phyloP scores from a whole-genome alignment of 2,888 invertebrate species.

The Lycaena phlaeas region DNA sequence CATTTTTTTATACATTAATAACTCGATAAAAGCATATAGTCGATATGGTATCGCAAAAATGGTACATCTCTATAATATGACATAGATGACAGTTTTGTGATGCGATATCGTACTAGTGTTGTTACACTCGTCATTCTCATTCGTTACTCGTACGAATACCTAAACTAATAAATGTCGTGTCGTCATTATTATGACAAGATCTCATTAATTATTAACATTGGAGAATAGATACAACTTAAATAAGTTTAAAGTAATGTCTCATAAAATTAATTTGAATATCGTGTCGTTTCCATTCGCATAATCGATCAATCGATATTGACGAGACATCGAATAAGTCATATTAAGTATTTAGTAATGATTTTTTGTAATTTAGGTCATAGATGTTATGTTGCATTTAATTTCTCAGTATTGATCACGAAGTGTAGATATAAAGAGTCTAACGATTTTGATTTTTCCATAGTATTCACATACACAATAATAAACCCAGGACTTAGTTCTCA shows the following conservation, averaged over 20 bases:
- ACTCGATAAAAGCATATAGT: no score
- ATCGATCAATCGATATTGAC: neutral
- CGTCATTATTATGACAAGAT: constrained; percentile 34
- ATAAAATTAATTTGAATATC: neutral
- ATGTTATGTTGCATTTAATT: constrained; percentile 10
- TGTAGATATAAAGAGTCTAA: no score
- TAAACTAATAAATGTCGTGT: neutral
- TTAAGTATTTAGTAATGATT: neutral
- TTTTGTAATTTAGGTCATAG: neutral
- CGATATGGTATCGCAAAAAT: neutral
- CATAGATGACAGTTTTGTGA: neutral
- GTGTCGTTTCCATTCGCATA: neutral
- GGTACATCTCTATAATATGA: neutral
- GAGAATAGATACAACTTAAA: constrained; percentile 2
- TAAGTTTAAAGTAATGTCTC: neutral
- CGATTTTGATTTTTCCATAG: no score
- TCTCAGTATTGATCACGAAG: constrained; percentile 1
- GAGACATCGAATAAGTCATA: neutral
- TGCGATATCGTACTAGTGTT: neutral
- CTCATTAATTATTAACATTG: constrained; percentile 31
- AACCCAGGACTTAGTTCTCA: no score
- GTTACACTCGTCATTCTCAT: neutral
- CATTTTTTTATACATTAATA: no score
- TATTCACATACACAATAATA: no score
- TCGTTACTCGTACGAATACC: constrained; percentile 14